phyloP scores from a whole-genome alignment of 2,888 invertebrate species.

The Sinodicranocentrus sp. region DNA sequence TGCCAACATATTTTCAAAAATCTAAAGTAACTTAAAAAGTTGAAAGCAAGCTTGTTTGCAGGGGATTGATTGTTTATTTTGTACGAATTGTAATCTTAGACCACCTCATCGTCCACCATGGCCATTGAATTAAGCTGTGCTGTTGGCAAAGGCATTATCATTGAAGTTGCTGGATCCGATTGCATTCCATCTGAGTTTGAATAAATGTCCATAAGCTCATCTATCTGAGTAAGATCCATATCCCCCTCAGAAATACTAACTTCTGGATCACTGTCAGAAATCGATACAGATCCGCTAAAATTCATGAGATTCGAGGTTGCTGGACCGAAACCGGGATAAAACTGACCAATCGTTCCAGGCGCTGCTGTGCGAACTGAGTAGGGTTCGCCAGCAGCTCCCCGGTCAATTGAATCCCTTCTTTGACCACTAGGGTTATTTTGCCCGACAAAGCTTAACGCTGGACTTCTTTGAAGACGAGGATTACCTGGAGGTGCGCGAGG shows the following conservation, averaged over 20 bases:
- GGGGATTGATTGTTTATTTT: background rate
- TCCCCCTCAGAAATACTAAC: slow-evolving; percentile 43
- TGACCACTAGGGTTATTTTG: background rate
- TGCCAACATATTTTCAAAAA: slow-evolving; percentile 49
- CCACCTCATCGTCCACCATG: slow-evolving; percentile 53
- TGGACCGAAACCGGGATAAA: slow-evolving; percentile 44
- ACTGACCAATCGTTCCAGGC: too few relatives aligned
- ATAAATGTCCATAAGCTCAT: slow-evolving; percentile 38
- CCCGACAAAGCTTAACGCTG: background rate
- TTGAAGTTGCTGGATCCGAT: background rate
- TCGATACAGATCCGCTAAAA: background rate
- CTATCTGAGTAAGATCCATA: slow-evolving; percentile 35
- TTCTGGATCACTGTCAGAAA: slow-evolving; percentile 14
- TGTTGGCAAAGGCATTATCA: slow-evolving; percentile 21
- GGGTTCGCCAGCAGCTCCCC: slow-evolving; percentile 39
- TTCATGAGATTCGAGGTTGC: slow-evolving; percentile 47
- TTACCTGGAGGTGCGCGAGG: slow-evolving; percentile 5
- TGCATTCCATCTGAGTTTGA: background rate
- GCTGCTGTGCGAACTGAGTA: background rate
- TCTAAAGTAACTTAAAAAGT: slow-evolving; percentile 31
- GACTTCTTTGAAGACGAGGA: background rate
- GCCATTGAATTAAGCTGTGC: slow-evolving; percentile 27
- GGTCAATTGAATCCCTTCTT: slow-evolving; percentile 1
- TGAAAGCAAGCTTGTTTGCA: background rate
- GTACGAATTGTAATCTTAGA: background rate